Evolutionary conservation across 2,888 invertebrate species (phyloP).

Genomic region (Caenorhabditis sinica): DNA sequence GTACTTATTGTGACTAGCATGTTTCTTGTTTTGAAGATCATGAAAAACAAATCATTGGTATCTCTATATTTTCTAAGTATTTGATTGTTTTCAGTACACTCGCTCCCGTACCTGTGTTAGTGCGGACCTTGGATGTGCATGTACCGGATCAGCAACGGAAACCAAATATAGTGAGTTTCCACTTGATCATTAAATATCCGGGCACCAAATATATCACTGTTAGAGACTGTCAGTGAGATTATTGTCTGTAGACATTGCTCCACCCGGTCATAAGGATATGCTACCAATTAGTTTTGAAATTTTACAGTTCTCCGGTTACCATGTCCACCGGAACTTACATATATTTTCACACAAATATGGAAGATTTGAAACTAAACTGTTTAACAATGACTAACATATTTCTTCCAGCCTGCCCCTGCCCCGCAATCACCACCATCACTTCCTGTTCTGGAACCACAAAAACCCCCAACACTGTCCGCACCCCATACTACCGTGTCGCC

Average conservation of each 20-base stretch:
- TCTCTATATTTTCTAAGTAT: neutral
- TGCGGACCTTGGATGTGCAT: slow-evolving; percentile 19
- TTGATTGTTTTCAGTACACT: slow-evolving; percentile 24
- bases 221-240: too few species aligned
- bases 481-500: neutral
- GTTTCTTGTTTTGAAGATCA: too few species aligned
- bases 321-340: too few species aligned
- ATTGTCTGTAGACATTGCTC: too few species aligned
- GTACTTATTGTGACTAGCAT: too few species aligned
- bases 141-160: neutral
- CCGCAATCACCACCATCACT: neutral
- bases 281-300: too few species aligned
- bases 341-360: neutral
- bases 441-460: neutral
- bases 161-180: slow-evolving; percentile 4
- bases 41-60: too few species aligned
- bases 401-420: neutral
- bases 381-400: neutral
- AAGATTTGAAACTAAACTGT: neutral
- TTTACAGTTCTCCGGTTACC: too few species aligned
- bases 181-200: too few species aligned
- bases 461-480: neutral
- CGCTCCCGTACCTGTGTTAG: slow-evolving; percentile 30
- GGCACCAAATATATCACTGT: too few species aligned
- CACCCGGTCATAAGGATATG: too few species aligned